phyloP scores from a whole-genome alignment of 2,797 vertebrate genomes.

The Leptatherina wallacei region DNA sequence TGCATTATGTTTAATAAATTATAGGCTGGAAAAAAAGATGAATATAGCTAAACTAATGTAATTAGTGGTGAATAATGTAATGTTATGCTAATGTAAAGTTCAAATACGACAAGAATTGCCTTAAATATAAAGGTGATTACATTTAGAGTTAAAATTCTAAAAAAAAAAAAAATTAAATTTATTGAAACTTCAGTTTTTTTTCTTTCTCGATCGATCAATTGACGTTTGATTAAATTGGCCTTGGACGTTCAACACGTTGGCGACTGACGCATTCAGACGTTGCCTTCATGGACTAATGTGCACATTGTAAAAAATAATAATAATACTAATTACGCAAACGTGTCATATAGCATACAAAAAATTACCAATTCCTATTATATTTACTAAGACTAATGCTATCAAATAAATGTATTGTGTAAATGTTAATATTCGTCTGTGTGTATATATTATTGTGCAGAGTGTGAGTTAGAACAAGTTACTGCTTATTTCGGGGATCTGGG shows the following conservation, averaged over 20 bases:
- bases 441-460: neutral
- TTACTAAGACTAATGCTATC: neutral
- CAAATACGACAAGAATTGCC: no score
- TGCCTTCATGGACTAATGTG: constrained; percentile 24
- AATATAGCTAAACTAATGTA: no score
- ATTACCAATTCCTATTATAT: neutral
- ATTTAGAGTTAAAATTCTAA: no score
- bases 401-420: neutral
- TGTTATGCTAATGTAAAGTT: no score
- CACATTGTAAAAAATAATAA: neutral
- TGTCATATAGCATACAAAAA: neutral
- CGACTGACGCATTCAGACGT: constrained; percentile 24
- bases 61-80: no score
- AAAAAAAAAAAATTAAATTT: no score
- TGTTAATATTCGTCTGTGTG: no score
- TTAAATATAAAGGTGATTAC: no score
- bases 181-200: neutral
- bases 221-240: constrained; percentile 64
- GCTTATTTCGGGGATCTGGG: fast-evolving
- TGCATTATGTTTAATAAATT: neutral
- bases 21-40: no score
- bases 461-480: neutral
- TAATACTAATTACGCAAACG: fast-evolving
- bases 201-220: constrained; percentile 15
- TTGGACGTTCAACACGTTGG: constrained; percentile 6